A percentile compares a stretch with the other conserved stretches of the same genome.
phyloP scores from a whole-genome alignment of 2,888 invertebrate genomes.

The Acronicta alni region DNA sequence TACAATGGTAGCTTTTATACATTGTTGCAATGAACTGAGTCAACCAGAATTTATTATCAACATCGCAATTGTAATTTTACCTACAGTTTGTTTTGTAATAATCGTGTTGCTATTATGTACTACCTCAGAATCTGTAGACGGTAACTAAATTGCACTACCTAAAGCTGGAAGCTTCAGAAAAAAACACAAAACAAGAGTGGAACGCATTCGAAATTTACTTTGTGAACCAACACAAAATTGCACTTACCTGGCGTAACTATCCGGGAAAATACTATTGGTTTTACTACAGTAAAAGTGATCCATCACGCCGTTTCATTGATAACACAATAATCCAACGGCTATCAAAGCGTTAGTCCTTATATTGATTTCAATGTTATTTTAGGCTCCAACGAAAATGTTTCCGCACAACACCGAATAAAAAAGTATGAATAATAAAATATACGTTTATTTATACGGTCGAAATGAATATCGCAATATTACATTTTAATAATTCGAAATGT shows the following conservation, averaged over 20 bases:
- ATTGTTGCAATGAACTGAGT: neutral
- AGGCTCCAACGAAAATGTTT: constrained; percentile 34
- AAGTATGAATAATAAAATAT: constrained; percentile 50
- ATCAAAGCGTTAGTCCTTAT: constrained; percentile 42
- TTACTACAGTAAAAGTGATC: constrained; percentile 29
- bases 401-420: constrained; percentile 31
- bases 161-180: constrained; percentile 4
- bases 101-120: neutral
- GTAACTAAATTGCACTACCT: constrained; percentile 1
- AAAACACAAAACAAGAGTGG: constrained; percentile 14
- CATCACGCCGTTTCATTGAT: constrained; percentile 40
- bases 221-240: constrained; percentile 36
- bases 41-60: no score
- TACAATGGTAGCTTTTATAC: constrained; percentile 9
- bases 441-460: constrained; percentile 58
- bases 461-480: constrained; percentile 61
- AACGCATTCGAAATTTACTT: constrained; percentile 27
- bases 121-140: neutral
- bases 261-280: constrained; percentile 30
- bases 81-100: neutral
- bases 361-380: constrained; percentile 45
- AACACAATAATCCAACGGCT: constrained; percentile 42
- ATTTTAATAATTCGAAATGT: constrained; percentile 80
- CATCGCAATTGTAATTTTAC: neutral
- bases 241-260: constrained; percentile 39